Evolutionary conservation across 2,888 invertebrate species (phyloP).

Genomic region (Cantharis rustica): DNA sequence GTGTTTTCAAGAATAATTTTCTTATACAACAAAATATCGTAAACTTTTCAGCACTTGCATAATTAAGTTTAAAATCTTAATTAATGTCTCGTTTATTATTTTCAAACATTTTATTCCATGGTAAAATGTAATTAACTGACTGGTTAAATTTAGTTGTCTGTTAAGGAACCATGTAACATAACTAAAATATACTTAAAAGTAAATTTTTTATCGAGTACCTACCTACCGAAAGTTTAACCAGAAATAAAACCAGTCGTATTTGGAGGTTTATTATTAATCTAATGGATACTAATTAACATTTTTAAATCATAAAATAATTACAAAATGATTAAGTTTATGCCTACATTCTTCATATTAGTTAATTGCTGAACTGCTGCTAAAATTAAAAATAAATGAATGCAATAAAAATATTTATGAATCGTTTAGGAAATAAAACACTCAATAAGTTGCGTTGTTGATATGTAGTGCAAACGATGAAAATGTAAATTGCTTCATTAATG

Average conservation of each 20-base stretch:
- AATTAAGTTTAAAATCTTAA: not conserved
- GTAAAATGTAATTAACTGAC: not conserved
- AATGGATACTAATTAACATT: not conserved
- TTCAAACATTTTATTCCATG: not conserved
- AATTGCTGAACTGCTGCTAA: not conserved
- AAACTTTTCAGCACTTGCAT: not conserved
- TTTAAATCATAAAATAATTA: not conserved
- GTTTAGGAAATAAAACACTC: conserved; percentile 19
- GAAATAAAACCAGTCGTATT: not conserved
- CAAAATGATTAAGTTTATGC: not conserved
- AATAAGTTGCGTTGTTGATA: conserved; percentile 16
- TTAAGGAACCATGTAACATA: not conserved
- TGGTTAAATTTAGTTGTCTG: not conserved
- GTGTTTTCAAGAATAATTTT: not conserved
- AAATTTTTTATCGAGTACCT: not conserved
- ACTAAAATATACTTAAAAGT: not conserved
- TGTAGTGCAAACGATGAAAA: conserved; percentile 44
- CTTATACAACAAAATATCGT: not conserved
- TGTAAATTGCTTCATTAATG: conserved; percentile 55
- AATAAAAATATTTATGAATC: conserved; percentile 4
- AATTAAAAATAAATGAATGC: not conserved
- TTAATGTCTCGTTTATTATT: not conserved
- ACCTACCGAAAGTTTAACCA: not conserved
- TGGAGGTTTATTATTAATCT: not conserved
- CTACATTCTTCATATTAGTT: not conserved